Conservation (phyloP, 2,888 invertebrate genomes). For the Drosophila prostipennis region DNA sequence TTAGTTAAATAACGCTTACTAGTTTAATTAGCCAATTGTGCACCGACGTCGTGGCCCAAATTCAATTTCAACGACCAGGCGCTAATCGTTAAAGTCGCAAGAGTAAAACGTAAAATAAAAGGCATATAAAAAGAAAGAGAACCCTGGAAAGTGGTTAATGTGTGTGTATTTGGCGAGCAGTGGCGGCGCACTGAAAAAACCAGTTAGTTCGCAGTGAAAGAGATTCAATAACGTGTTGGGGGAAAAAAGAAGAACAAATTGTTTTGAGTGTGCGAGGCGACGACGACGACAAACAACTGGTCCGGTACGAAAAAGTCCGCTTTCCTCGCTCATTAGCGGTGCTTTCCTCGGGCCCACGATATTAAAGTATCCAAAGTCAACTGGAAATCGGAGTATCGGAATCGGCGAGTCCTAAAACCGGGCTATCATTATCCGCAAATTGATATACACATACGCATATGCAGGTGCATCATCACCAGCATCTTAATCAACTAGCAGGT, state of each 20-base stretch:
- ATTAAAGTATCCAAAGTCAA: constrained; percentile 34
- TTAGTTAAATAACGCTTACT: constrained; percentile 10
- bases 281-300: constrained; percentile 49
- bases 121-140: constrained; percentile 16
- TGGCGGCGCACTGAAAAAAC: constrained; percentile 59
- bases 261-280: constrained; percentile 50
- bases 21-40: constrained; percentile 27
- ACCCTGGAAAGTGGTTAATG: constrained; percentile 44
- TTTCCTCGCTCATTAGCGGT: constrained; percentile 77
- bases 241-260: constrained; percentile 64
- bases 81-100: constrained; percentile 4
- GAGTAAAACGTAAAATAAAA: constrained; percentile 7
- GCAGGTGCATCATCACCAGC: constrained; percentile 21
- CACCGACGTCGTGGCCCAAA: background rate
- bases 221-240: constrained; percentile 55
- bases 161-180: constrained; percentile 42
- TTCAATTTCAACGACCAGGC: constrained; percentile 14
- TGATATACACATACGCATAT: constrained; percentile 24
- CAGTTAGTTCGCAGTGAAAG: constrained; percentile 74
- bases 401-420: constrained; percentile 29
- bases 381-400: constrained; percentile 16
- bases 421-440: constrained; percentile 41
- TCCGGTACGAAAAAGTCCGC: constrained; percentile 73
- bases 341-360: constrained; percentile 60
- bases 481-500: constrained; percentile 42